Base-by-base conservation (phyloP, 2,797 vertebrate species). In the Hipposideros larvatus region DNA sequence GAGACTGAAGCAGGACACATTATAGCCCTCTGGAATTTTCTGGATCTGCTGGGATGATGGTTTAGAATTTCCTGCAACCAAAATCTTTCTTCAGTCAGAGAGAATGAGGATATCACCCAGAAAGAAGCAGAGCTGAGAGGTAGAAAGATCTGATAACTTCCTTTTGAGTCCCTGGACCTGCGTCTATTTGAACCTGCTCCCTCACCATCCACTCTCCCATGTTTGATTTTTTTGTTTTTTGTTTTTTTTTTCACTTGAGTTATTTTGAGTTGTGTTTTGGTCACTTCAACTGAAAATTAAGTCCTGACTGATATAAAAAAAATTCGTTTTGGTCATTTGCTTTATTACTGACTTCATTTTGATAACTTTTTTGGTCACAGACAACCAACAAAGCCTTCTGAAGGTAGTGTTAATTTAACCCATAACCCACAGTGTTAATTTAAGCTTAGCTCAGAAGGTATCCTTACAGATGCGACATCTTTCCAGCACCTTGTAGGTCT, bases 321-420 rank as follows among this genome's bases (percentile, higher is more conserved):
- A 55, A 26, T 51, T 37, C 3, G 21, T 63, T 83, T 46, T 82
- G 31, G 8, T 53, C 46, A 22, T 82, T 92, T 65, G 7, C 43
- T 93, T 94, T 91, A 13, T 77, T 85, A n/a, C 48, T 85, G 83
- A 11, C 46, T 95, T 87, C 5, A 16, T 9, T 24, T 90, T 94
- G 83, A 24, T n/a, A 19, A 63, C 31, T 34, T 41, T 53, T 75
- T 79, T 85, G 43, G 16, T 68, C 53, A 46, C 16, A 74, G 88
- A 75, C 16, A 75, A 26, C 26, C 63, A 92, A 55, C 11, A 55
- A 90, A 78, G 26, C 14, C 31, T 79, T 73, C 37, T 79, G 28
- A 74, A 26, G 22, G 19, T 53, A n/a, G 19, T 55, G 16, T 55
- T 55, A 55, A 55, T 55, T 18, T 55, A 26, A 46, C 2, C 7